phyloP scores from a whole-genome alignment of 2,888 invertebrate species.

The Zelleria hepariella region DNA sequence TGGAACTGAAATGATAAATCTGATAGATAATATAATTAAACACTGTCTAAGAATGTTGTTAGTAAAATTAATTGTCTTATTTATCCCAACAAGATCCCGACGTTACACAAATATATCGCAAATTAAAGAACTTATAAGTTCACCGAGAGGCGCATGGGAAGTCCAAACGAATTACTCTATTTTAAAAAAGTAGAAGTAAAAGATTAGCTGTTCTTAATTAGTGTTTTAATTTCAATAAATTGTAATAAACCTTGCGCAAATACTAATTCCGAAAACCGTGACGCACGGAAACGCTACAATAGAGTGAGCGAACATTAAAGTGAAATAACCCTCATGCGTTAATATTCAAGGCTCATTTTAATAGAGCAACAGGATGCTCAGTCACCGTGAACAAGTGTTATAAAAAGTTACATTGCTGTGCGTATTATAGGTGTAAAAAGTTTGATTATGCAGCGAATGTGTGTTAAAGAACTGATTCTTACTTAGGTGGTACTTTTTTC shows the following conservation, averaged over 20 bases:
- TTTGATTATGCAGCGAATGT: background rate
- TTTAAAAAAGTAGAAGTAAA: background rate
- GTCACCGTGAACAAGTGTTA: background rate
- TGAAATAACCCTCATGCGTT: background rate
- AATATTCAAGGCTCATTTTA: background rate
- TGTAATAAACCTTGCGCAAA: background rate
- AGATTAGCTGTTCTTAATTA: background rate
- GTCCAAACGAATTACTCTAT: background rate
- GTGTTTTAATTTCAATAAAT: background rate
- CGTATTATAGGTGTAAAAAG: background rate
- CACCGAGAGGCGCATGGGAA: too few species aligned
- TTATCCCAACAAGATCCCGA: too few species aligned
- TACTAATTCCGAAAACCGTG: background rate
- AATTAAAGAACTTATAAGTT: background rate
- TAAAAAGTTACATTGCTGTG: background rate
- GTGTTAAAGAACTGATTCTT: conserved; percentile 20
- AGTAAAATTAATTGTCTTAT: too few species aligned
- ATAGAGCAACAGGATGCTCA: background rate
- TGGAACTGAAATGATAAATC: too few species aligned
- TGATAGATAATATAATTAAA: too few species aligned
- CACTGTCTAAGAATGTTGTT: too few species aligned
- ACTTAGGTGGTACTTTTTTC: conserved; percentile 78
- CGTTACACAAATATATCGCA: too few species aligned
- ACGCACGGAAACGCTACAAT: background rate
- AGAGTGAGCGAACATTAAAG: background rate